Evolutionary conservation across 2,888 invertebrate species (phyloP), one percentile per base, ranked within the genome.

Genomic region (Iselma pallidipennis): DNA sequence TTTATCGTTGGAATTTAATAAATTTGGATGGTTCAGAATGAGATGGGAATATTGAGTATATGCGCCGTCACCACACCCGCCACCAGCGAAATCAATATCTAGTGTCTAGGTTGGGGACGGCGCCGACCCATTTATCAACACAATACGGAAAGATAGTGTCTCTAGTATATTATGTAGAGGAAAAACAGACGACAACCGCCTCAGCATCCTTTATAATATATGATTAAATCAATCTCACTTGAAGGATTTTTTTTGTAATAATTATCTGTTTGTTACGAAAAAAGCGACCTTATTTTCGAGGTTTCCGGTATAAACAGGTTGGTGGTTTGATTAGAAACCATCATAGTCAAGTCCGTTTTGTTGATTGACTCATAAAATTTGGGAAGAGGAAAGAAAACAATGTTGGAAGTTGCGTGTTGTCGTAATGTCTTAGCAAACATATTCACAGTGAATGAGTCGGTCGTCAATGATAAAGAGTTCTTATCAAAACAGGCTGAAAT

Each of bases 21-120:
- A 37, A 5, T 37, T 7, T 16, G 2, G 9, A 16, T 16, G 5
- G 5, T 7, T 5, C 16, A 37, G 16, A 4, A 16, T 14, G 31
- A 9, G 4, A n/a, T 37, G 7, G 5, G 2, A 6, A 16, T 37
- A 14, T 33, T 37, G 37, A 16, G 9, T 37, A 37, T 37, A 16
- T 16, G 37, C 37, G 37, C 57, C 58, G 61, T 60, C 68, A 67
- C 70, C 70, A 66, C 69, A 65, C 68, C 67, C 66, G 60, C 49
- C 59, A 59, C 49, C 59, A 63, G 60, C 57, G 59, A 70, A 72
- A 72, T 72, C 72, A 71, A 72, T 72, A 72, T 67, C 69, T 37
- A 60, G 68, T 71, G 71, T 71, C 72, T 72, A 72, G 70, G 69
- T 72, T 72, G 67, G 68, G 72, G 57, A 45, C 52, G 66, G 54